Conservation (phyloP, 2,888 invertebrate genomes). For the Argyresthia albistria region DNA sequence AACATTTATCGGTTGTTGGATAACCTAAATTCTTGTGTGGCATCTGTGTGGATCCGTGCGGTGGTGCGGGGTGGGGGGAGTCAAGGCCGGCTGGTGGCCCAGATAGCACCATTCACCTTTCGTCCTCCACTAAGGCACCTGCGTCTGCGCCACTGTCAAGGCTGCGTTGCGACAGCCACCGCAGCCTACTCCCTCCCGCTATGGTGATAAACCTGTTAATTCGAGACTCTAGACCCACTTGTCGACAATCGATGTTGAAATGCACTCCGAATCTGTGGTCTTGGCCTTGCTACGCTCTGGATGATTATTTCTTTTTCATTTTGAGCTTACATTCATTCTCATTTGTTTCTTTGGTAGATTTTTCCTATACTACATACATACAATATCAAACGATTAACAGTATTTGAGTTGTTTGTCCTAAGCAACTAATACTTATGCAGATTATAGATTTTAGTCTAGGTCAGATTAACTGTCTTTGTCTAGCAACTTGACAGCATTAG, state of each 20-base stretch:
- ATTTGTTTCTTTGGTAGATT: no score
- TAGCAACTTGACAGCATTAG: constrained; percentile 7
- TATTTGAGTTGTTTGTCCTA: no score
- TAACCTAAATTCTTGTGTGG: not conserved
- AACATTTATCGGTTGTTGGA: not conserved
- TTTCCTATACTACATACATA: no score
- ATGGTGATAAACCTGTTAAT: constrained; percentile 9
- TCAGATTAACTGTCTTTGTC: no score
- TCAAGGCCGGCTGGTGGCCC: constrained; percentile 61
- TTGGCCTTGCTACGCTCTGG: not conserved
- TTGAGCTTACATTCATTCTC: no score
- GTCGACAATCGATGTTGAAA: no score
- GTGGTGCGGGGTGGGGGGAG: constrained; percentile 45
- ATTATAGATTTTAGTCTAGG: no score
- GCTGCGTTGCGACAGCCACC: constrained; percentile 52
- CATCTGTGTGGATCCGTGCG: constrained; percentile 23
- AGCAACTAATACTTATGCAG: no score
- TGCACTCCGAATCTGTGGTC: not conserved
- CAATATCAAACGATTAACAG: no score
- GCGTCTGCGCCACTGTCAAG: constrained; percentile 58
- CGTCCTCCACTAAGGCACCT: constrained; percentile 41
- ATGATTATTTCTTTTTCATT: no score
- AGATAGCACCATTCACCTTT: constrained; percentile 63
- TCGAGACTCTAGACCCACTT: not conserved
- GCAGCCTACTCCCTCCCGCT: constrained; percentile 21